Percentiles rank a stretch among this genome's conserved stretches.
These are phyloP conservation scores for Dryobates pubescens DNA, from an alignment of 2,797 vertebrate species.

Conservation along the genomic window DNA sequence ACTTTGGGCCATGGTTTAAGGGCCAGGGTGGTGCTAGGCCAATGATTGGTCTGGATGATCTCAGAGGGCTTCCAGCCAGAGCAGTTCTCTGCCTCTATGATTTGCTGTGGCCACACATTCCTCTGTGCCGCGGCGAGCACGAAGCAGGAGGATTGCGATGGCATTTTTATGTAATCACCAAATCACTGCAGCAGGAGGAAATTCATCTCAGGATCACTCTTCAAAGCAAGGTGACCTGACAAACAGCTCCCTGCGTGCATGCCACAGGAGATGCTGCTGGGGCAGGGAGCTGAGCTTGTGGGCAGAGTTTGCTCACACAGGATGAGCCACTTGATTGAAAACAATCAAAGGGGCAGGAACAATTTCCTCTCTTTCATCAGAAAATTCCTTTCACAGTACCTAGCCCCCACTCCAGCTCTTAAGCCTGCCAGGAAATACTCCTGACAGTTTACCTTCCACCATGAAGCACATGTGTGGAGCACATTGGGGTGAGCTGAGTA, in stretches of 20 bases:
- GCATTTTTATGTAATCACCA: not conserved
- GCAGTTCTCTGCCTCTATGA: too few relatives aligned
- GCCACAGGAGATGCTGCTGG: not conserved
- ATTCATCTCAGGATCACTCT: not conserved
- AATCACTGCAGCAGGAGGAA: not conserved
- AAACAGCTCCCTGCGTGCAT: not conserved
- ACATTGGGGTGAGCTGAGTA: not conserved
- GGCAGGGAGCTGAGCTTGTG: not conserved
- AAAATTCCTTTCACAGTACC: constrained; percentile 45
- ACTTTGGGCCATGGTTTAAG: too few relatives aligned
- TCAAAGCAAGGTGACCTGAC: constrained; percentile 20
- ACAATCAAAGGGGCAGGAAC: constrained; percentile 37
- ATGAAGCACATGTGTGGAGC: not conserved
- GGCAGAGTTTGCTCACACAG: not conserved
- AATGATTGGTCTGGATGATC: too few relatives aligned
- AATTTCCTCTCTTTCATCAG: constrained; percentile 66
- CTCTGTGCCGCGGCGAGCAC: not conserved
- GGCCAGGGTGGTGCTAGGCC: too few relatives aligned
- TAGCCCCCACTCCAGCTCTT: not conserved
- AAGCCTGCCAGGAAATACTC: not conserved
- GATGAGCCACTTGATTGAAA: constrained; percentile 42
- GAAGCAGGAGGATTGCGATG: not conserved
- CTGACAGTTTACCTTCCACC: not conserved
- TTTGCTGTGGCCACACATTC: not conserved
- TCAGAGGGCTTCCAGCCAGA: too few relatives aligned